These are phyloP conservation scores for Colaptes auratus DNA, from an alignment of 2,113 vertebrate genomes.

Conservation along the genomic window DNA sequence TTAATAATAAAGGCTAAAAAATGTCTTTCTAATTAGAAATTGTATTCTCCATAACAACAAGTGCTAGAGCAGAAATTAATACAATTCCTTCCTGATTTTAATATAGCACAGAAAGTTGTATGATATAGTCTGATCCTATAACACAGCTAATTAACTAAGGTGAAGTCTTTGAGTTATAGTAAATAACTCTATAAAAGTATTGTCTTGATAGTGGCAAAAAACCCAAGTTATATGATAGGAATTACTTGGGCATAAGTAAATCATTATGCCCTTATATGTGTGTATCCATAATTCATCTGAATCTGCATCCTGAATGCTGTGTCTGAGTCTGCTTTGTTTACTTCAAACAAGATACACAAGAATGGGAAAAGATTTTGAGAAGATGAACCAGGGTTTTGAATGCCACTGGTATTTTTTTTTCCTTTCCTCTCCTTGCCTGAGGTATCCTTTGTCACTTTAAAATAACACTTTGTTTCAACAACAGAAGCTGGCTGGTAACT, in stretches of 20 bases:
- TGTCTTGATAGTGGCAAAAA: neutral
- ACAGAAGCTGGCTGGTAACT: neutral
- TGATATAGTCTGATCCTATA: neutral
- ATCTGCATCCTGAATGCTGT: neutral
- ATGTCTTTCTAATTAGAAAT: neutral
- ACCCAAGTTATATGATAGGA: neutral
- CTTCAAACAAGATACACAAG: neutral
- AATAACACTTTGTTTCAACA: neutral
- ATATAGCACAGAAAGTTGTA: neutral
- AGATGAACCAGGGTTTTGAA: neutral
- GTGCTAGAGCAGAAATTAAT: neutral
- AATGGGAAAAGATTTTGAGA: neutral
- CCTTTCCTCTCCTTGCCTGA: neutral
- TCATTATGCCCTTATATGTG: fast-evolving
- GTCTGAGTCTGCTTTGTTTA: neutral
- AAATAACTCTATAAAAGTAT: neutral
- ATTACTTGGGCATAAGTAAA: neutral
- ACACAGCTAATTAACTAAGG: neutral
- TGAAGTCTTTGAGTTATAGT: neutral
- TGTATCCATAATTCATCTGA: neutral
- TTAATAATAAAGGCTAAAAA: neutral
- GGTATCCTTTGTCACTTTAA: neutral
- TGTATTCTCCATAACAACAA: neutral
- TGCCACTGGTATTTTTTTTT: neutral
- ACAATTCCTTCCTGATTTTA: neutral